Percentiles rank a stretch among this genome's conserved stretches.
Conservation (phyloP, 2,113 vertebrate species). For the Rattus rattus region DNA sequence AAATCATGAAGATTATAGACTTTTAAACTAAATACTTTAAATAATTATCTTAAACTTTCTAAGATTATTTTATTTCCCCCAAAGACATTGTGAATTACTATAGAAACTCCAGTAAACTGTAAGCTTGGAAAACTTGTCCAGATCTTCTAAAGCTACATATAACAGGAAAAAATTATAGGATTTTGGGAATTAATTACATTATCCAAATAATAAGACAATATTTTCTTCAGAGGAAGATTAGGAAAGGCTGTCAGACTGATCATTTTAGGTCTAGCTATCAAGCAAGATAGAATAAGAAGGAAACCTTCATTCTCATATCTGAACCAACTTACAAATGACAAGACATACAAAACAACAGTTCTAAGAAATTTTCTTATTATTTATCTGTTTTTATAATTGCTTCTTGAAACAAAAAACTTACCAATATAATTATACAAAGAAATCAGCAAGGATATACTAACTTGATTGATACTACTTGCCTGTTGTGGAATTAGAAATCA, state of each 20-base stretch:
- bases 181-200: background rate
- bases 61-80: conserved; percentile 38
- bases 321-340: background rate
- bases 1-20: background rate
- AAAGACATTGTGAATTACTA: background rate
- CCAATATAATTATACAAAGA: background rate
- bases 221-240: background rate
- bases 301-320: background rate
- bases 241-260: background rate
- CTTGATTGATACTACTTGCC: background rate
- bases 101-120: conserved; percentile 9
- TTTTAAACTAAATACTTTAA: background rate
- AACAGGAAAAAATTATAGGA: background rate
- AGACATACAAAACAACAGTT: background rate
- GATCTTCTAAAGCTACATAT: conserved; percentile 27
- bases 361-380: background rate
- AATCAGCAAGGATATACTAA: background rate
- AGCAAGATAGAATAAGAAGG: background rate
- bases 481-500: background rate
- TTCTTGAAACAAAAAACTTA: background rate
- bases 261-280: background rate
- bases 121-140: background rate
- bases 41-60: conserved; percentile 52
- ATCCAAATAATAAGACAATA: conserved; percentile 22
- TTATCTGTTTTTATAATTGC: background rate